These are phyloP conservation scores for Arvicanthis niloticus DNA, from an alignment of 2,113 vertebrate genomes.

Conservation along the genomic window DNA sequence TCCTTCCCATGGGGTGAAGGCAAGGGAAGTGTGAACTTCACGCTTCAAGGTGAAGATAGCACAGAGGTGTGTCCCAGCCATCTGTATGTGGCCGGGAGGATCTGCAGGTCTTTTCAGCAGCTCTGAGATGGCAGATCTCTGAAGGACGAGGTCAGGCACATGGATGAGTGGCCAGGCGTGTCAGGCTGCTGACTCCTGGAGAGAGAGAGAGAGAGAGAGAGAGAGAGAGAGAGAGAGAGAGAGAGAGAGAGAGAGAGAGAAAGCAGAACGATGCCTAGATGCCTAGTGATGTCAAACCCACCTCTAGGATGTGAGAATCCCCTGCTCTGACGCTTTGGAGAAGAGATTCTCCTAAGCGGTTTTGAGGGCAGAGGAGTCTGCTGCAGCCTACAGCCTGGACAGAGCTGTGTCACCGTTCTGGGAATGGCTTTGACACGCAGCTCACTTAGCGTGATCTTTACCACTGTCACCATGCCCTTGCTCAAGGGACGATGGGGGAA, in stretches of 20 bases:
- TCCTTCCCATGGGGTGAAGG: constrained; percentile 14
- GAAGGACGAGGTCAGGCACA: constrained; percentile 66
- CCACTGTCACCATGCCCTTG: not conserved
- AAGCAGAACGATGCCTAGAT: accelerated
- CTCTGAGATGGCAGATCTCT: constrained; percentile 65
- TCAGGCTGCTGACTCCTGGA: not conserved
- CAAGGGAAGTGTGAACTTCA: not conserved
- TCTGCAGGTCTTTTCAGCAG: constrained; percentile 59
- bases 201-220: no score
- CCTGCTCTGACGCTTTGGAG: not conserved
- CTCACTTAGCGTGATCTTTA: constrained; percentile 50
- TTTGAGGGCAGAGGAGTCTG: constrained; percentile 71
- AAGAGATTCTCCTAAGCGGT: not conserved
- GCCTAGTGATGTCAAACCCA: not conserved
- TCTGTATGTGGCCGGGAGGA: constrained; percentile 72
- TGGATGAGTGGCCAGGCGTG: not conserved
- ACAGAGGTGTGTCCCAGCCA: constrained; percentile 51
- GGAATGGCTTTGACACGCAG: constrained; percentile 50
- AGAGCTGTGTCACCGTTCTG: constrained; percentile 71
- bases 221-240: no score
- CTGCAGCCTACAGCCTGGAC: constrained; percentile 55
- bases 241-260: no score
- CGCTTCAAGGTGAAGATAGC: not conserved
- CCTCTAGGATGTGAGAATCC: accelerated
- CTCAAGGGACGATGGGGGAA: constrained; percentile 52